phyloP scores from a whole-genome alignment of 2,797 vertebrate species.

The Synaphobranchus kaupii region DNA sequence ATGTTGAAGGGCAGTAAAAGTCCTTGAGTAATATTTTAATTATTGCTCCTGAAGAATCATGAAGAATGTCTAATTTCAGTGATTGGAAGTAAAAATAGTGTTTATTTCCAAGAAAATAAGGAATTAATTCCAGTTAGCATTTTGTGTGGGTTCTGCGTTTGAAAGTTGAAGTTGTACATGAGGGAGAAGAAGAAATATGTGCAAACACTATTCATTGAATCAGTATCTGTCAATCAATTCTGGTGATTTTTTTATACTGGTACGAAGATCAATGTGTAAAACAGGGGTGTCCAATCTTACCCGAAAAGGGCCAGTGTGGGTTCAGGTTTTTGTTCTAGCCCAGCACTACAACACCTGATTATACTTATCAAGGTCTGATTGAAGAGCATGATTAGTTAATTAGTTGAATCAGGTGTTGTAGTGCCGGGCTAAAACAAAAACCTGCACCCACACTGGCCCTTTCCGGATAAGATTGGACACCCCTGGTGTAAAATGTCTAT shows the following conservation, averaged over 20 bases:
- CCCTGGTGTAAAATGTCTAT: slow-evolving; percentile 13
- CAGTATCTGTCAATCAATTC: background rate
- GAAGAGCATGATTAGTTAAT: too few species aligned
- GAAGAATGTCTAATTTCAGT: background rate
- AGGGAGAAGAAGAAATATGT: background rate
- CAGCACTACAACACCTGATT: too few species aligned
- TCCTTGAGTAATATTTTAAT: background rate
- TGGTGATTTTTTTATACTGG: background rate
- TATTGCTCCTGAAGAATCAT: background rate
- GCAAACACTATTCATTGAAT: background rate
- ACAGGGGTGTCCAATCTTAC: too few species aligned
- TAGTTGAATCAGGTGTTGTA: too few species aligned
- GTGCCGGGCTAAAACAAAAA: too few species aligned
- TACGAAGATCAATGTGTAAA: background rate
- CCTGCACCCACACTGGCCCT: too few species aligned
- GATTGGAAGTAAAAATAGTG: background rate
- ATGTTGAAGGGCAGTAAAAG: background rate
- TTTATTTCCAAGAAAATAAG: too few species aligned
- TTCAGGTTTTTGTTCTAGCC: too few species aligned
- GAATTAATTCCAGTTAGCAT: background rate
- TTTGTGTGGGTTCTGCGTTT: background rate
- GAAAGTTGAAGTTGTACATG: background rate
- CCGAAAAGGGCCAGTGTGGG: too few species aligned
- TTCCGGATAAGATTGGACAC: too few species aligned
- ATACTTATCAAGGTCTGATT: too few species aligned